Conservation (phyloP, 2,113 vertebrate species). For the Rostratula benghalensis region DNA sequence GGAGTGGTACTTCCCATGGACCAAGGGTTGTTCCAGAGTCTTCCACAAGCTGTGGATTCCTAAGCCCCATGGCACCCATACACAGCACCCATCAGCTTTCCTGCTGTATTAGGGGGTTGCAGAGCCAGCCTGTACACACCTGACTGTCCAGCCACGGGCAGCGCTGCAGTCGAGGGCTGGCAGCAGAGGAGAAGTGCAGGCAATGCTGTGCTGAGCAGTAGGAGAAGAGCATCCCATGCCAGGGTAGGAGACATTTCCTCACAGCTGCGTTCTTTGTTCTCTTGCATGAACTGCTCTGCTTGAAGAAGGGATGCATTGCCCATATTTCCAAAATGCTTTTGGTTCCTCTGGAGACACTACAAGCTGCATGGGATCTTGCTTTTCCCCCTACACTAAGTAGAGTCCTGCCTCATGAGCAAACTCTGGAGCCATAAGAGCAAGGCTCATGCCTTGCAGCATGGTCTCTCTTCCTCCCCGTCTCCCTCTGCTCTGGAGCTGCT, state of each 20-base stretch:
- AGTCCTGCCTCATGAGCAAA: not conserved
- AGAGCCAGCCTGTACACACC: not conserved
- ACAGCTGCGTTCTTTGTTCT: not conserved
- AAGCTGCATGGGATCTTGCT: not conserved
- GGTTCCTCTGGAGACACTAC: not conserved
- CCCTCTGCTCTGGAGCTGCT: not conserved
- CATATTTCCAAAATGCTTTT: not conserved
- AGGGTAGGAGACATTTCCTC: not conserved
- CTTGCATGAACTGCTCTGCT: not conserved
- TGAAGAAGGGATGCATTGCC: not conserved
- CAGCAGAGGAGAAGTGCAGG: not conserved
- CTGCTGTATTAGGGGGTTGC: not conserved
- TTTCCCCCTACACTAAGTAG: not conserved
- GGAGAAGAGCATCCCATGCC: not conserved
- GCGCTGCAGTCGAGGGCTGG: not conserved
- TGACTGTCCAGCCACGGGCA: not conserved
- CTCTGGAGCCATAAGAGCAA: not conserved
- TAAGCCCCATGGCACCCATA: not conserved
- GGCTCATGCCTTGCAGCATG: not conserved
- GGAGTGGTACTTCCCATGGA: not conserved
- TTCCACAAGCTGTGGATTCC: rapidly evolving
- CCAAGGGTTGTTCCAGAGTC: not conserved
- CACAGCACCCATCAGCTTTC: not conserved
- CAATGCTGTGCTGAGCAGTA: not conserved
- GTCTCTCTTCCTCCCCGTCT: not conserved